Evolutionary conservation across 2,888 invertebrate genomes (phyloP).

Genomic region (Parnassius glacialis): DNA sequence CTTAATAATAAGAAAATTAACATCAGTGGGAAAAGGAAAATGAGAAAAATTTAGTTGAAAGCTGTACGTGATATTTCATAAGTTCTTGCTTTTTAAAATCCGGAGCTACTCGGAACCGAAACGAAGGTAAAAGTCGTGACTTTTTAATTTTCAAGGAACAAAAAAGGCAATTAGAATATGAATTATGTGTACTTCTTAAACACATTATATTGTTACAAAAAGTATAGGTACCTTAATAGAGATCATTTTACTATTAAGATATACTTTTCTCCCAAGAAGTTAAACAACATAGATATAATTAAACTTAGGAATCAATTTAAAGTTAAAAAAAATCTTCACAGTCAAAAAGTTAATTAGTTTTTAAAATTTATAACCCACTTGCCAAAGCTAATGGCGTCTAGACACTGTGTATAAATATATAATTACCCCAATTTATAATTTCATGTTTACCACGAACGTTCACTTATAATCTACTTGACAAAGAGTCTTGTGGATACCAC

Average conservation of each 20-base stretch:
- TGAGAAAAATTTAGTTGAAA: not conserved
- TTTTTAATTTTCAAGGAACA: not conserved
- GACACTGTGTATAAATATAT: constrained; percentile 25
- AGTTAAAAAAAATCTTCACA: not conserved
- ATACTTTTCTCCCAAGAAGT: too few species aligned
- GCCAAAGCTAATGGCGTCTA: constrained; percentile 13
- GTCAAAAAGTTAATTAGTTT: not conserved
- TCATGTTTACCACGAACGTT: constrained; percentile 1
- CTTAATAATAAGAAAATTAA: constrained; percentile 4
- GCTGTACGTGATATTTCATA: too few species aligned
- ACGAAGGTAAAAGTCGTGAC: not conserved
- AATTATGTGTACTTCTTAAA: not conserved
- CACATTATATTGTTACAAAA: too few species aligned
- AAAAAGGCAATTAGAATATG: not conserved
- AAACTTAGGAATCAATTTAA: too few species aligned
- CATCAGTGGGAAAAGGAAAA: not conserved
- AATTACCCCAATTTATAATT: constrained; percentile 14
- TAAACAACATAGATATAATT: too few species aligned
- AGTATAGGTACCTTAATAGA: too few species aligned
- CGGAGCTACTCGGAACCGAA: too few species aligned
- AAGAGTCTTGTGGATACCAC: too few species aligned
- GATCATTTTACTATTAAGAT: too few species aligned
- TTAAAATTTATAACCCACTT: constrained; percentile 13
- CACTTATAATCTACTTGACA: constrained; percentile 3
- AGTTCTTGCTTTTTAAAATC: too few species aligned